Evolutionary conservation across 2,113 vertebrate genomes (phyloP).

Genomic region (Syngnathus scovelli): DNA sequence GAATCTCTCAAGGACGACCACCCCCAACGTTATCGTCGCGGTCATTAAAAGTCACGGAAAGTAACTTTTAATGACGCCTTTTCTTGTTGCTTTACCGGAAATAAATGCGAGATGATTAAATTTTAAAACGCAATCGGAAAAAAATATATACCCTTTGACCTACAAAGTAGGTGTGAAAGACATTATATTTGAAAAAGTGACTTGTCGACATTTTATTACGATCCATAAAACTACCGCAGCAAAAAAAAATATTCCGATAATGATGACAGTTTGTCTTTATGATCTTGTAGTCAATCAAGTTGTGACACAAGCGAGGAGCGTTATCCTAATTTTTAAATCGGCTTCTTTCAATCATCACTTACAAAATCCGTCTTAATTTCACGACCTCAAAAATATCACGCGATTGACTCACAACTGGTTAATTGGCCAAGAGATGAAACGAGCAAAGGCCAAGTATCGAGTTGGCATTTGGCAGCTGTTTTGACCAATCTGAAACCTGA

Average conservation of each 20-base stretch:
- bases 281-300: not conserved
- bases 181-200: too few relatives aligned
- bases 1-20: conserved; percentile 34
- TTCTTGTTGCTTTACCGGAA: conserved; percentile 46
- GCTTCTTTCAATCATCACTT: not conserved
- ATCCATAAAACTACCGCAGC: too few relatives aligned
- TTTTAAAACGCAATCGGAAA: conserved; percentile 34
- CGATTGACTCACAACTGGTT: not conserved
- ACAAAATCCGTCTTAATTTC: not conserved
- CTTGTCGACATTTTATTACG: too few relatives aligned
- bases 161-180: conserved; percentile 30
- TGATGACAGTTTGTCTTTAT: not conserved
- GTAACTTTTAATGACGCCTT: conserved; percentile 55
- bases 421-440: not conserved
- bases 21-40: conserved; percentile 29
- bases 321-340: not conserved
- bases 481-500: not conserved
- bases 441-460: not conserved
- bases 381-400: not conserved
- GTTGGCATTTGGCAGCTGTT: conserved; percentile 1
- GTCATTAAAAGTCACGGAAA: conserved; percentile 61
- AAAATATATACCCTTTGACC: conserved; percentile 40
- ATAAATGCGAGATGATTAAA: conserved; percentile 41
- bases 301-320: not conserved
- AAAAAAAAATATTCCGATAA: too few relatives aligned